These are phyloP conservation scores for Olivierus martensii DNA, from an alignment of 1,140 invertebrate species.

Conservation along the genomic window DNA sequence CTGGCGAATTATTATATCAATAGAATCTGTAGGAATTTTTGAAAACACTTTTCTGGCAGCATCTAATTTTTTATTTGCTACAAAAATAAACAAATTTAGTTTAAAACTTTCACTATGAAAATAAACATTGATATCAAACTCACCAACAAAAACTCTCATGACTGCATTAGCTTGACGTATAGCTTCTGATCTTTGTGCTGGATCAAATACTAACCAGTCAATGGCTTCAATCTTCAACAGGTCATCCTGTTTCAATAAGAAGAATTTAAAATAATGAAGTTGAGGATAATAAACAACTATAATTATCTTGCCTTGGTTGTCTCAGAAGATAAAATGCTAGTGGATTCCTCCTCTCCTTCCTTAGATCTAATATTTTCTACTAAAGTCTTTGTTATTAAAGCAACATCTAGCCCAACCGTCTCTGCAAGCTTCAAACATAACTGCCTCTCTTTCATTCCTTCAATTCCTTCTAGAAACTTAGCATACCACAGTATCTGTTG, in stretches of 20 bases:
- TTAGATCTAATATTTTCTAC: constrained; percentile 53
- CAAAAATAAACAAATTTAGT: too few species aligned
- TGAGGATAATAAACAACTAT: neutral
- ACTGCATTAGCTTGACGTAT: constrained; percentile 77
- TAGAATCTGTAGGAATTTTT: constrained; percentile 36
- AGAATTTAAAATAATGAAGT: too few species aligned
- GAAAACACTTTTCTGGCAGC: constrained; percentile 21
- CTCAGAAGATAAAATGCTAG: constrained; percentile 5
- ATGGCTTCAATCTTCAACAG: constrained; percentile 62
- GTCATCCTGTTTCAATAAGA: constrained; percentile 39
- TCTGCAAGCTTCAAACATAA: constrained; percentile 49
- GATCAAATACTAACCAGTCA: constrained; percentile 74
- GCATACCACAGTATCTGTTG: constrained; percentile 64
- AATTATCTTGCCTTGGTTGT: constrained; percentile 25
- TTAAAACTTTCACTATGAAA: too few species aligned
- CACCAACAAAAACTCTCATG: constrained; percentile 60
- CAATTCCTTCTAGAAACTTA: constrained; percentile 47
- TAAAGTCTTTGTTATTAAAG: constrained; percentile 61
- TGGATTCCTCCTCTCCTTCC: neutral
- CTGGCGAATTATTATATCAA: constrained; percentile 41
- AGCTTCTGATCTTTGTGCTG: constrained; percentile 58
- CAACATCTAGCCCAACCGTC: constrained; percentile 63
- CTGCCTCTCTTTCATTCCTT: constrained; percentile 41
- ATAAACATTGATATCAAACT: constrained; percentile 8
- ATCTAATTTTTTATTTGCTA: constrained; percentile 19